Evolutionary conservation across 2,888 invertebrate genomes (phyloP), one percentile per base, ranked within the genome.

Genomic region (Amphipoea lucens): DNA sequence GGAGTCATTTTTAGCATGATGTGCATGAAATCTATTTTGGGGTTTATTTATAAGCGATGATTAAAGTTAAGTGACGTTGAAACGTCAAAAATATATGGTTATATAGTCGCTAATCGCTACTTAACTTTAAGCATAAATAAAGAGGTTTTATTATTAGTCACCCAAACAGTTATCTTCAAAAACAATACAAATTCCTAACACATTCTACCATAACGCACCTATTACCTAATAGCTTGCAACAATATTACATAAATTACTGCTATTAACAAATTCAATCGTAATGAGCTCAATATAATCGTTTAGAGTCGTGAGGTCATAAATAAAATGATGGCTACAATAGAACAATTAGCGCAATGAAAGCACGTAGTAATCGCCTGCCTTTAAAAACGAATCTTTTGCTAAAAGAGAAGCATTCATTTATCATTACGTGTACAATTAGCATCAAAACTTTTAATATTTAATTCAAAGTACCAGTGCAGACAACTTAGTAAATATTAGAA

Each of bases 221-320:
- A 75, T 73, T 74, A 78, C 60, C 54, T 65, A 83, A 83, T 65
- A 23, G 20, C 12, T 42, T 45, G 57, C 29, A 73, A 60, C 36
- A 62, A 57, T 54, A 69, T 51, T 60, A 75, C 67, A 60, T 40
- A 83, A 2, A 79, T 83, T 72, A 72, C 60, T 14, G 65, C 42
- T 60, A 86, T 82, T 82, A 84, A 75, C 74, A 70, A 87, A 85
- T 85, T 68, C 83, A 77, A 60, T 74, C 76, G 67, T 76, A 79
- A 85, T 74, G 62, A 79, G 40, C 62, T 40, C 45, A 63, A 65
- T 62, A 40, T 51, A 69, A 70, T 70, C 65, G 65, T 40, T 20
- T 20, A 40, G 12, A 75, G 12, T 36, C 23, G 42, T 76, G 77
- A 72, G 71, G 72, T 81, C 71, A 72, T 63, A 70, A 79, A 69